A percentile compares a stretch with the other conserved stretches of the same genome.
Evolutionary conservation across 2,113 vertebrate genomes (phyloP).

Genomic region (Ptychochromis oligacanthus): DNA sequence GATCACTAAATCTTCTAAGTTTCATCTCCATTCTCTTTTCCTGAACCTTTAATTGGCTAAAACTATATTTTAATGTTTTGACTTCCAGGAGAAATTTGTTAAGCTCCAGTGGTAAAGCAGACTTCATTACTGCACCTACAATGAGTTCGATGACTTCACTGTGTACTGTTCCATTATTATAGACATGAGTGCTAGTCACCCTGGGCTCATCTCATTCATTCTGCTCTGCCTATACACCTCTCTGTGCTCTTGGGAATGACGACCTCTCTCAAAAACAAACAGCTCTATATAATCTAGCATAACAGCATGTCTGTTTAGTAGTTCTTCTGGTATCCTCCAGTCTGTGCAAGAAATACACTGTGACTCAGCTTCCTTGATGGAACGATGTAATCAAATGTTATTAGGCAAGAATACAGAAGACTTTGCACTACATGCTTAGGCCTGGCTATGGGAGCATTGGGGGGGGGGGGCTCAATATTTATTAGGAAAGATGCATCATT

Average conservation of each 20-base stretch:
- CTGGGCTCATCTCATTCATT: constrained; percentile 5
- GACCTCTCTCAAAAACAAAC: constrained; percentile 48
- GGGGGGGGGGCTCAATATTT: too few relatives aligned
- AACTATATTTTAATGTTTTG: not conserved
- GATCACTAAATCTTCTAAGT: not conserved
- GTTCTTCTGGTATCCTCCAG: not conserved
- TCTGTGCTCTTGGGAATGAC: constrained; percentile 3
- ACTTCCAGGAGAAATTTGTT: not conserved
- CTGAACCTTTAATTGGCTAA: not conserved
- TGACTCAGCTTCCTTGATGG: not conserved
- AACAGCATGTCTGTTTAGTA: constrained; percentile 12
- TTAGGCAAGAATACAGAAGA: not conserved
- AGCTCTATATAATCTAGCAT: constrained; percentile 25
- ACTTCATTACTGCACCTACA: not conserved
- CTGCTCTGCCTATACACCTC: constrained; percentile 26
- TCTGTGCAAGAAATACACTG: not conserved
- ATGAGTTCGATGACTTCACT: constrained; percentile 24
- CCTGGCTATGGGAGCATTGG: too few relatives aligned
- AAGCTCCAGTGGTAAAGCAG: not conserved
- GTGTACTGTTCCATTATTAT: constrained; percentile 37
- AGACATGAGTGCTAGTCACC: constrained; percentile 32
- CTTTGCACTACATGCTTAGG: not conserved
- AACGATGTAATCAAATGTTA: not conserved
- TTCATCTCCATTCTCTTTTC: not conserved
- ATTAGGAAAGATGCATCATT: not conserved